phyloP scores from a whole-genome alignment of 1,140 invertebrate genomes.

The Nylanderia fulva region DNA sequence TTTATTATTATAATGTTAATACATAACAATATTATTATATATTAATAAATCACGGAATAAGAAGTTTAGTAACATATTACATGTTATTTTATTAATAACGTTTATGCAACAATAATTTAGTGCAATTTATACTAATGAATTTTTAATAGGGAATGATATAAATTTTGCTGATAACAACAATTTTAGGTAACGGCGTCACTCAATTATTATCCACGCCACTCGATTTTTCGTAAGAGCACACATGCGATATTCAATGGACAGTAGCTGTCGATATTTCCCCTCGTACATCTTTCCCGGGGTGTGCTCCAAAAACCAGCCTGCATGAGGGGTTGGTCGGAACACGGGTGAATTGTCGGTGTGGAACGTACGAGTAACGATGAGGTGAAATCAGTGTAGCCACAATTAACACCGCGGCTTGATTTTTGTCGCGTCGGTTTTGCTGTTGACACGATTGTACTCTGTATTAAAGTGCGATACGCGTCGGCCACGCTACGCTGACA shows the following conservation, averaged over 20 bases:
- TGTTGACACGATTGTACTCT: constrained; percentile 73
- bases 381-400: constrained; percentile 72
- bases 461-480: constrained; percentile 63
- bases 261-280: constrained; percentile 74
- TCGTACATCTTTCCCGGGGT: constrained; percentile 71
- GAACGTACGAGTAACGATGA: constrained; percentile 69
- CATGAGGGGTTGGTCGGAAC: constrained; percentile 53
- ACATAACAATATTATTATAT: neutral
- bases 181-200: constrained; percentile 41
- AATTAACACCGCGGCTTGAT: constrained; percentile 74
- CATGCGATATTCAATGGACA: constrained; percentile 74
- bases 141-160: constrained; percentile 7
- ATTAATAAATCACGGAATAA: constrained; percentile 15
- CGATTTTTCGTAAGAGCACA: constrained; percentile 46
- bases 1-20: neutral
- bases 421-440: constrained; percentile 77
- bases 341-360: constrained; percentile 59
- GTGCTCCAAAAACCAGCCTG: constrained; percentile 47
- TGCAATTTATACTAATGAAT: neutral
- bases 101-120: constrained; percentile 13
- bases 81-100: constrained; percentile 7
- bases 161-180: constrained; percentile 38
- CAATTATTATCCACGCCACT: constrained; percentile 59
- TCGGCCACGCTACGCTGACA: constrained; percentile 36
- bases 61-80: neutral